These are phyloP conservation scores for Argyresthia goedartella DNA, from an alignment of 2,888 invertebrate species.

Conservation along the genomic window DNA sequence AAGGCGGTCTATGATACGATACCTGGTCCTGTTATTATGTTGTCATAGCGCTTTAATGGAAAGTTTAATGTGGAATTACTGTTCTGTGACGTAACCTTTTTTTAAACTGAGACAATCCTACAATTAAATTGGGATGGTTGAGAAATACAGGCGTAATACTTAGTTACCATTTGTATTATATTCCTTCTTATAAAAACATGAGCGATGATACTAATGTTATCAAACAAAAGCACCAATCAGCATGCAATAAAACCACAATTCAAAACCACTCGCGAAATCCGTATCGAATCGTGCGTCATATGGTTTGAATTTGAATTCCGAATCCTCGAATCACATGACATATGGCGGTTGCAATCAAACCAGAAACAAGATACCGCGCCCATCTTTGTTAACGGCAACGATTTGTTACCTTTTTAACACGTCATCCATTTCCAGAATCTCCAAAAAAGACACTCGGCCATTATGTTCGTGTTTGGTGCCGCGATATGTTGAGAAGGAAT, in stretches of 20 bases:
- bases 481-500: constrained; percentile 32
- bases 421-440: constrained; percentile 57
- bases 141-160: neutral
- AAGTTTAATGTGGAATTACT: constrained; percentile 20
- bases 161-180: neutral
- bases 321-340: constrained; percentile 31
- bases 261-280: constrained; percentile 18
- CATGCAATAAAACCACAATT: neutral
- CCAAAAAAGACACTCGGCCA: constrained; percentile 53
- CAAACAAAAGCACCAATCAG: neutral
- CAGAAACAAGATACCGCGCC: constrained; percentile 24
- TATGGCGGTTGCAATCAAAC: constrained; percentile 31
- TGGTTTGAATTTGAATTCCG: constrained; percentile 32
- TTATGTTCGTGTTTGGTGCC: constrained; percentile 53
- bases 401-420: constrained; percentile 67
- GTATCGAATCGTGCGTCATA: constrained; percentile 27
- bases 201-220: neutral
- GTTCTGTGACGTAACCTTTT: neutral
- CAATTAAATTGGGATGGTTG: no score
- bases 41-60: constrained; percentile 42
- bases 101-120: neutral
- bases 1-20: constrained; percentile 27
- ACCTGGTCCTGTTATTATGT: constrained; percentile 41
- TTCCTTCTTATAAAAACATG: neutral
- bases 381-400: constrained; percentile 23